Conservation (phyloP, 2,888 invertebrate genomes). For the Atherix ibis region DNA sequence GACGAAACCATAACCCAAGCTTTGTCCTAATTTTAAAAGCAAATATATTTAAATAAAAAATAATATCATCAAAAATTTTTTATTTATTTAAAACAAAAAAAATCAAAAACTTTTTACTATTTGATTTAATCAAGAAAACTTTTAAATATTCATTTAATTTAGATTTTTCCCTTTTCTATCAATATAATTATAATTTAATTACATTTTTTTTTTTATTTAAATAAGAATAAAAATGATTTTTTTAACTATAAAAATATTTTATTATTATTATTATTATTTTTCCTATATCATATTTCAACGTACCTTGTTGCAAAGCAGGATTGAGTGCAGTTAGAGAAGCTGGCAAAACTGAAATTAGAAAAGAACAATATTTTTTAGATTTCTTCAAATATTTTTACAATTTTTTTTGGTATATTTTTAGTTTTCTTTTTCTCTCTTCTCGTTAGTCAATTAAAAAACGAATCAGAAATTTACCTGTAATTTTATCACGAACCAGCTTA, state of each 20-base stretch:
- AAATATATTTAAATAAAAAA: no score
- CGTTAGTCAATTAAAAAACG: no score
- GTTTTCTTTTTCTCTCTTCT: no score
- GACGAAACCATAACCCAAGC: slow-evolving; percentile 98
- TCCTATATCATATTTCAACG: slow-evolving; percentile 2
- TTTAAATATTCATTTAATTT: no score
- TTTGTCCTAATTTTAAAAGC: slow-evolving; percentile 88
- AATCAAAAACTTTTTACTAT: not conserved
- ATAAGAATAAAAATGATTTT: slow-evolving; percentile 3
- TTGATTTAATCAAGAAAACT: no score
- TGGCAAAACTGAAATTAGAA: slow-evolving; percentile 25
- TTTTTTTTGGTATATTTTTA: no score
- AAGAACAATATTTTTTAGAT: no score
- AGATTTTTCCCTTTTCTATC: no score
- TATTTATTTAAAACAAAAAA: not conserved
- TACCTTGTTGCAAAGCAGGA: slow-evolving; percentile 31
- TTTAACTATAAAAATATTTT: no score
- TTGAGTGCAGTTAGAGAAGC: slow-evolving; percentile 31
- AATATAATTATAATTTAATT: no score
- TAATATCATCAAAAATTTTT: slow-evolving; percentile 4
- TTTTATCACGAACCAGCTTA: slow-evolving; percentile 92
- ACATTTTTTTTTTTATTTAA: not conserved
- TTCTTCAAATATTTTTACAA: no score
- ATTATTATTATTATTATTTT: slow-evolving; percentile 1
- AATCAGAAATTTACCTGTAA: slow-evolving; percentile 72